Base-by-base conservation (phyloP, 2,113 vertebrate species). In the Arizona elegans region DNA sequence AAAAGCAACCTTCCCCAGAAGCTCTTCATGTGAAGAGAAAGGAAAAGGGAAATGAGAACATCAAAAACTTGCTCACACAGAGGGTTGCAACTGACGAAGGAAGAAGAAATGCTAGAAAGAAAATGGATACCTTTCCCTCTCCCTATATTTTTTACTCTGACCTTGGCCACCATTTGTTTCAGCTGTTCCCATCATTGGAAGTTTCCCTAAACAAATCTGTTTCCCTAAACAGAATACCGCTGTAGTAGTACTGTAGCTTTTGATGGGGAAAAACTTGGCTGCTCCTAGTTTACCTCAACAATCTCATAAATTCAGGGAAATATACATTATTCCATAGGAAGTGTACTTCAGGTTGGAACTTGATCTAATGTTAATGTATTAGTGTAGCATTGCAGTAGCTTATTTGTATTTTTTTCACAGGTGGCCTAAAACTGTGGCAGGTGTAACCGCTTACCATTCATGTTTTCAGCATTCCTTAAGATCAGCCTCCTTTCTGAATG, bases 351-450 rank as follows among this genome's bases (percentile, higher is more conserved):
- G 33, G 38, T 70, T 81, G 50, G 50, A 55, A n/a, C 29, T 65
- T 21, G 47, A 43, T 43, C 23, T 24, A 38, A 58, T 91, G n/a
- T 24, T 43, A 17, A 58, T 43, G 6, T 54, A 21, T 55, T 19
- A 75, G 10, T 23, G 47, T 24, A 55, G 26, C 75, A 10, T 90
- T 91, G 33, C 90, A 53, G 86, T 93, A 94, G 86, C 81, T 92
- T 56, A 19, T 92, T 91, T 19, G 26, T 47, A 1, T 95, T 23
- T 62, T 95, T 65, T 94, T 94, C 75, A 33, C 96, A 99, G 99
- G 95, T 99, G 99, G 99, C 98, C 98, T 86, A 98, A 98, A 96
- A 99, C 98, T 54, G 95, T 98, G 92, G 98, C 98, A 0, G 98
- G 98, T 43, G 97, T 98, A 94, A 97, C 98, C 91, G 98, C 98